phyloP scores from a whole-genome alignment of 2,888 invertebrate species.

The Polyommatus icarus region DNA sequence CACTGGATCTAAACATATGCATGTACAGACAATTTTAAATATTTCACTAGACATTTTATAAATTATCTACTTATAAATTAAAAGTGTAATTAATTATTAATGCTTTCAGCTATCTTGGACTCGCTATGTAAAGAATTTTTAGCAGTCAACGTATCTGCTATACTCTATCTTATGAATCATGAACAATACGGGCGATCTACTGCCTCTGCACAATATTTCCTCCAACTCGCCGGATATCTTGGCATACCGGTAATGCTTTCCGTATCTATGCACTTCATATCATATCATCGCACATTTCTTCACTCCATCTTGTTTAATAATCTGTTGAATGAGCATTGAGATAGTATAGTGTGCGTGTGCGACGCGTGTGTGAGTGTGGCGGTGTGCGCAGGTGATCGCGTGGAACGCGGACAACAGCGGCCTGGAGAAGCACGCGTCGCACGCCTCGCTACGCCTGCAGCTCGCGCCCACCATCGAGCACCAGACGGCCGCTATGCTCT shows the following conservation, averaged over 20 bases:
- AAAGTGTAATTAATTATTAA: conserved; percentile 37
- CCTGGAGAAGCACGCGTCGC: conserved; percentile 88
- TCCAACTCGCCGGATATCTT: conserved; percentile 95
- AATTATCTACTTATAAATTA: conserved; percentile 18
- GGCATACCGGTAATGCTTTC: conserved; percentile 89
- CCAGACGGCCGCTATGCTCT: conserved; percentile 97
- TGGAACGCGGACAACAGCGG: conserved; percentile 99
- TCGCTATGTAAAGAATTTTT: conserved; percentile 94
- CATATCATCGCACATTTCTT: conserved; percentile 44
- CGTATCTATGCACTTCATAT: conserved; percentile 37
- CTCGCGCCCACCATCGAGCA: conserved; percentile 98
- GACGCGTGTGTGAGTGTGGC: conserved; percentile 15
- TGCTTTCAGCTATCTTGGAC: conserved; percentile 89
- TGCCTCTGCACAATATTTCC: conserved; percentile 95
- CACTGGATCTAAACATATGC: background rate
- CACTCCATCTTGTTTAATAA: conserved; percentile 20
- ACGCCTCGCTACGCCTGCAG: conserved; percentile 94
- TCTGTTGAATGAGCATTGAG: background rate
- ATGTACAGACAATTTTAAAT: conserved; percentile 9
- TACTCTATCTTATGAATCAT: conserved; percentile 96
- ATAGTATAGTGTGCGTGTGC: conserved; percentile 33
- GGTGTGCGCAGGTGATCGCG: conserved; percentile 85
- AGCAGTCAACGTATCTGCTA: conserved; percentile 93
- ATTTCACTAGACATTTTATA: conserved; percentile 25
- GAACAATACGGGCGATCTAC: conserved; percentile 96